Conservation (phyloP, 2,888 invertebrate species). For the Oligia latruncula region DNA sequence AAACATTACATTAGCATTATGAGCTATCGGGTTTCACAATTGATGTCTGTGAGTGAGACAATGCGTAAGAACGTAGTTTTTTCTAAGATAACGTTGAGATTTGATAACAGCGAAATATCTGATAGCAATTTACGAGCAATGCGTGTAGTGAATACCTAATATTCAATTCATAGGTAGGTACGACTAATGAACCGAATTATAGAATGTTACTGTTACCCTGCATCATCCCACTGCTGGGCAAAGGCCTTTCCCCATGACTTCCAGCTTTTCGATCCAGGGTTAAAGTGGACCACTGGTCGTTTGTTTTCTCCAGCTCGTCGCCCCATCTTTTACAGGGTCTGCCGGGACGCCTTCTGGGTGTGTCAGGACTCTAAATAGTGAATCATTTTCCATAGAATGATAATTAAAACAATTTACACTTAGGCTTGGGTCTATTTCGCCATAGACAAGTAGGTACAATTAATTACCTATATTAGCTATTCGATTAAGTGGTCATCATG, state of each 20-base stretch:
- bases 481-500: background rate
- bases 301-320: too few species aligned
- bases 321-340: too few species aligned
- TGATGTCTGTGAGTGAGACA: constrained; percentile 59
- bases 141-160: constrained; percentile 42
- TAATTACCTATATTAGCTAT: background rate
- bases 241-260: too few species aligned
- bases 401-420: background rate
- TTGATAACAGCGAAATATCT: constrained; percentile 59
- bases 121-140: constrained; percentile 65
- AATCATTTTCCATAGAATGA: too few species aligned
- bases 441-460: background rate
- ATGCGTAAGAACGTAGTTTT: constrained; percentile 55
- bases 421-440: background rate
- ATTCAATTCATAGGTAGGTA: background rate
- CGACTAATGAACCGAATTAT: background rate
- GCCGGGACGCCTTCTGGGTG: too few species aligned
- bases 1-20: constrained; percentile 31
- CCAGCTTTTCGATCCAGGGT: too few species aligned
- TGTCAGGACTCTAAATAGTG: too few species aligned
- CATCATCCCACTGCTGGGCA: too few species aligned
- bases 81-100: constrained; percentile 63
- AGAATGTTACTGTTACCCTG: too few species aligned
- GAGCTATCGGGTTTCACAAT: constrained; percentile 47
- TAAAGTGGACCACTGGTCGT: too few species aligned